A percentile compares a stretch with the other conserved stretches of the same genome.
Conservation (phyloP, 2,113 vertebrate genomes). For the Megaptera novaeangliae region DNA sequence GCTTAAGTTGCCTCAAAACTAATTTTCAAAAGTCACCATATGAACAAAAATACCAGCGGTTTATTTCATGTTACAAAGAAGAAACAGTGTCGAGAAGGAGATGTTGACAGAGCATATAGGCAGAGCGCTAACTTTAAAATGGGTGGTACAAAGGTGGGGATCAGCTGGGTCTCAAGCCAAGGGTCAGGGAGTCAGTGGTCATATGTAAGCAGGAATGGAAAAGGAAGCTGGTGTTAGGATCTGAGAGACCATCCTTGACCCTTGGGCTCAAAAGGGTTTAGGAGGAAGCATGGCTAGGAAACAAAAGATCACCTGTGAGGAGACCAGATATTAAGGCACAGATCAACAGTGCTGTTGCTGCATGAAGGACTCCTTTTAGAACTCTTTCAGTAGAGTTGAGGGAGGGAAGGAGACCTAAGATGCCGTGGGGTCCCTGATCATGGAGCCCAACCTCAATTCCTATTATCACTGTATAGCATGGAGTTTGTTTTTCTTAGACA, state of each 20-base stretch:
- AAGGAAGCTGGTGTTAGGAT: neutral
- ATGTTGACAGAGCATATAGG: neutral
- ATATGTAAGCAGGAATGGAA: neutral
- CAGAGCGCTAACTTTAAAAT: neutral
- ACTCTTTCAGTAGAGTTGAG: neutral
- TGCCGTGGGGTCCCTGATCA: neutral
- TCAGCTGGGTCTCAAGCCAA: neutral
- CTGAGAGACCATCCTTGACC: neutral
- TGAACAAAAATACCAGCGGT: neutral
- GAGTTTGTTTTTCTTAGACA: neutral
- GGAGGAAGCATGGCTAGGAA: neutral
- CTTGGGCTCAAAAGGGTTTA: neutral
- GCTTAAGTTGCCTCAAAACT: neutral
- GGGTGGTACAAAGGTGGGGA: neutral
- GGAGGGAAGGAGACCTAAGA: neutral
- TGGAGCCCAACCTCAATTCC: neutral
- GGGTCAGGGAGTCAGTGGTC: neutral
- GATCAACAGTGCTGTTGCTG: neutral
- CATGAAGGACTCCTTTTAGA: neutral
- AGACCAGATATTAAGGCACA: neutral
- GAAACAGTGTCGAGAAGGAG: neutral
- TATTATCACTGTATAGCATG: neutral
- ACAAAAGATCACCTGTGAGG: neutral
- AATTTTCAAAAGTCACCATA: slow-evolving; percentile 10
- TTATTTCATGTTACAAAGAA: neutral